Evolutionary conservation across 1,140 invertebrate genomes (phyloP), one percentile per base, ranked within the genome.

Genomic region (Phthorimaea operculella): DNA sequence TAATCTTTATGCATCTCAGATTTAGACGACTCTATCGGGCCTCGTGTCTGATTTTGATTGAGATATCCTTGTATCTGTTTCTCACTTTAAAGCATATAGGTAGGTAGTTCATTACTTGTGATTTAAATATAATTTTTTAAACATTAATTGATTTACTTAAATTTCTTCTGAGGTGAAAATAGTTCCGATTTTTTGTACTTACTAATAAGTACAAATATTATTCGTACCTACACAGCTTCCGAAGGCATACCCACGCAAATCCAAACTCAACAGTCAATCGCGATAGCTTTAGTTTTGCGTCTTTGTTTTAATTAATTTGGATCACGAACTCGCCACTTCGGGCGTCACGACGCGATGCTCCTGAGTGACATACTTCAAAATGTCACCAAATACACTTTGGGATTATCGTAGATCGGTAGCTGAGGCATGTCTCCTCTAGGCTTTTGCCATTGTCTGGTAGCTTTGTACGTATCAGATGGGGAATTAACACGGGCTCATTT

Each of bases 221-320:
- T n/a, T n/a, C n/a, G n/a, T n/a, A n/a, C n/a, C n/a, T n/a, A n/a
- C n/a, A n/a, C n/a, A n/a, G n/a, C n/a, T n/a, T n/a, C n/a, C n/a
- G 6, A 57, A 57, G 64, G 54, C 68, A 58, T 65, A 76, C 80
- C 81, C 79, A 77, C 55, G 62, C 59, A 74, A 79, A 62, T 53
- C 59, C 57, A 60, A 68, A 62, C 67, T 53, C 65, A 55, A 68
- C 73, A 74, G 62, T 57, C 69, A 76, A 82, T 85, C 82, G 77
- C 82, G 82, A 82, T 85, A 78, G 70, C 72, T 76, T 72, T 66
- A 76, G 74, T 79, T 79, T 81, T 84, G 75, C 79, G 77, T 79
- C 73, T 83, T 68, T 64, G 79, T 80, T 83, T 84, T 85, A 85
- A 85, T 85, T 85, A 85, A 85, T 85, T 83, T 82, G 79, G 77